phyloP scores from a whole-genome alignment of 2,113 vertebrate species.

The Leptocoma aspasia region DNA sequence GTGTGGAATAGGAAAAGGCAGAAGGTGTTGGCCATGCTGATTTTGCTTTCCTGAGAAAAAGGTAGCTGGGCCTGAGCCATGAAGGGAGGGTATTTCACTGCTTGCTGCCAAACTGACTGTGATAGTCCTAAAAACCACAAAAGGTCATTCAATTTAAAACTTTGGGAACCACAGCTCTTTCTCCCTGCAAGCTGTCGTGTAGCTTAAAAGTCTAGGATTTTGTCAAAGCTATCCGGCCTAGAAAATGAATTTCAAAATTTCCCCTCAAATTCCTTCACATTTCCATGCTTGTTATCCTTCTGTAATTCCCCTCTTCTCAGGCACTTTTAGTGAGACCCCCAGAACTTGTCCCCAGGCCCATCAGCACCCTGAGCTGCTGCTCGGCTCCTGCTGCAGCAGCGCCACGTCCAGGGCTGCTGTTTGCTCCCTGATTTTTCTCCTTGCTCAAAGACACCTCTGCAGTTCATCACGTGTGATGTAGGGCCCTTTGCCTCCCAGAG shows the following conservation, averaged over 20 bases:
- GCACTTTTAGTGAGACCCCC: neutral
- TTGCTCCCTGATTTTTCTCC: neutral
- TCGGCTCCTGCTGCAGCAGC: neutral
- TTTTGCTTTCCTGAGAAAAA: conserved; percentile 31
- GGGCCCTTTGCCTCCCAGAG: neutral
- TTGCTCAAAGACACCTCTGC: neutral
- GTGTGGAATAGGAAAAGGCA: neutral
- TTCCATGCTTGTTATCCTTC: neutral
- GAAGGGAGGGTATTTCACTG: neutral
- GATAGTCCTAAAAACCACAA: neutral
- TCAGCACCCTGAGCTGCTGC: neutral
- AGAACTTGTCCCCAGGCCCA: neutral
- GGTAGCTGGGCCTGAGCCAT: neutral
- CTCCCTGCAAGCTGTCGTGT: neutral
- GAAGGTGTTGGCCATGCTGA: neutral
- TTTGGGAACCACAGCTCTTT: neutral
- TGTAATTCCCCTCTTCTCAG: neutral
- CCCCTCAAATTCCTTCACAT: neutral
- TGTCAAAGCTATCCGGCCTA: neutral
- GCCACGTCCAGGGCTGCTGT: neutral
- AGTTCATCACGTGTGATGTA: neutral
- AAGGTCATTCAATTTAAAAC: neutral
- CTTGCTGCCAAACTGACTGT: neutral
- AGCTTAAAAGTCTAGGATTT: neutral
- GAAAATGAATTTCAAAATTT: neutral